phyloP scores from a whole-genome alignment of 1,140 invertebrate genomes.

The Geopemphigus sp. region DNA sequence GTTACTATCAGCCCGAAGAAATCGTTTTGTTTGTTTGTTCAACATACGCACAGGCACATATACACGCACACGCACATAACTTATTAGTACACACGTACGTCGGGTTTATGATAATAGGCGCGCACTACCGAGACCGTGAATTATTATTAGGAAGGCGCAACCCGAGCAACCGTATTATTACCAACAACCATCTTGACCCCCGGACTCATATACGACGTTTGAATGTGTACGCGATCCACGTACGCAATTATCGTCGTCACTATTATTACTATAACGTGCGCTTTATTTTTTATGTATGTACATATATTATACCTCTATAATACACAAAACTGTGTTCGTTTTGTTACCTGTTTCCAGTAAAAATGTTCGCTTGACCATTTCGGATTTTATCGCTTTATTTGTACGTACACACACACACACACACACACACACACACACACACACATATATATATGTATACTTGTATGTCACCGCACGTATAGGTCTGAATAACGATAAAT shows the following conservation, averaged over 20 bases:
- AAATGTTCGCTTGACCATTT: too few species aligned
- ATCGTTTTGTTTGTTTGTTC: constrained; percentile 46
- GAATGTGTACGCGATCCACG: constrained; percentile 11
- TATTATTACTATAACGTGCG: not conserved
- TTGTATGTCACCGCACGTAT: too few species aligned
- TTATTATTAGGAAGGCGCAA: constrained; percentile 22
- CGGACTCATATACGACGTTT: constrained; percentile 3
- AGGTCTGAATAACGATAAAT: too few species aligned
- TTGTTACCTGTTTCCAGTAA: too few species aligned
- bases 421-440: too few species aligned
- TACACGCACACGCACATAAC: not conserved
- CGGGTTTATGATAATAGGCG: constrained; percentile 19
- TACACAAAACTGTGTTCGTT: too few species aligned
- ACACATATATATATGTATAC: too few species aligned
- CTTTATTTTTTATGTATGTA: too few species aligned
- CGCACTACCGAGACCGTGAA: constrained; percentile 33
- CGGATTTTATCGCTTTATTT: not conserved
- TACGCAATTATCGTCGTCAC: constrained; percentile 16
- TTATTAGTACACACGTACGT: not conserved
- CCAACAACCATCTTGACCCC: constrained; percentile 6
- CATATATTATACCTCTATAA: too few species aligned
- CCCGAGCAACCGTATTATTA: constrained; percentile 42
- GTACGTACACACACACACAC: too few species aligned
- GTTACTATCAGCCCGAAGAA: constrained; percentile 32
- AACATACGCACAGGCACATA: not conserved